Percentiles rank a stretch among this genome's conserved stretches.
These are phyloP conservation scores for Albula glossodonta DNA, from an alignment of 2,113 vertebrate genomes.

Conservation along the genomic window DNA sequence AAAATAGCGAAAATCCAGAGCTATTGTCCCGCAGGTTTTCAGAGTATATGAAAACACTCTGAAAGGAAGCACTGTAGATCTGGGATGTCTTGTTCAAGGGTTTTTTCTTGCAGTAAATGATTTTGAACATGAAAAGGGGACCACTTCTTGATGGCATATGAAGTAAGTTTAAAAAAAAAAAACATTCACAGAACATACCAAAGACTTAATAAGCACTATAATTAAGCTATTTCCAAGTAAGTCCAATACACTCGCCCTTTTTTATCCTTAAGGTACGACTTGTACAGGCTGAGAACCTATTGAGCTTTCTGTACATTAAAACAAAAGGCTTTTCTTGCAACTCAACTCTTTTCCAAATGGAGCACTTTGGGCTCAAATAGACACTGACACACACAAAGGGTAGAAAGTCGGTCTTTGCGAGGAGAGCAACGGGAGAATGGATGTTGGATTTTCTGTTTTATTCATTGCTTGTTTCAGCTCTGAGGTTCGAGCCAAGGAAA, in stretches of 20 bases:
- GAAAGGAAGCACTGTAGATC: background rate
- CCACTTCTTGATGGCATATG: background rate
- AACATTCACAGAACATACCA: background rate
- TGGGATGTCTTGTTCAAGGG: background rate
- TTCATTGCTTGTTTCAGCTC: background rate
- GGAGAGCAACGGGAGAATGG: background rate
- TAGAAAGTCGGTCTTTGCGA: background rate
- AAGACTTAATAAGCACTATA: conserved; percentile 19
- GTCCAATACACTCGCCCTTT: background rate
- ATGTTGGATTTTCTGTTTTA: background rate
- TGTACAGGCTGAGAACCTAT: background rate
- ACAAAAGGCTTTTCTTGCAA: conserved; percentile 3
- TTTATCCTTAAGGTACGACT: conserved; percentile 23
- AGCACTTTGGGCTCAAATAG: background rate
- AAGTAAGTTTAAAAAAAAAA: conserved; percentile 1
- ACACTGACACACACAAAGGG: background rate
- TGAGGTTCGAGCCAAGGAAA: background rate
- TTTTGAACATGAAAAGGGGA: background rate
- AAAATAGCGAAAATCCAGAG: background rate
- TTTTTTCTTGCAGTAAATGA: background rate
- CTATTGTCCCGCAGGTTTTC: background rate
- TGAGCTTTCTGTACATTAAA: background rate
- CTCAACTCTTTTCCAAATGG: conserved; percentile 27
- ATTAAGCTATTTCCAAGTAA: conserved; percentile 15
- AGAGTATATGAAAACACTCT: background rate